Base-by-base conservation (phyloP, 2,113 vertebrate genomes). In the Atherinomorus stipes region DNA sequence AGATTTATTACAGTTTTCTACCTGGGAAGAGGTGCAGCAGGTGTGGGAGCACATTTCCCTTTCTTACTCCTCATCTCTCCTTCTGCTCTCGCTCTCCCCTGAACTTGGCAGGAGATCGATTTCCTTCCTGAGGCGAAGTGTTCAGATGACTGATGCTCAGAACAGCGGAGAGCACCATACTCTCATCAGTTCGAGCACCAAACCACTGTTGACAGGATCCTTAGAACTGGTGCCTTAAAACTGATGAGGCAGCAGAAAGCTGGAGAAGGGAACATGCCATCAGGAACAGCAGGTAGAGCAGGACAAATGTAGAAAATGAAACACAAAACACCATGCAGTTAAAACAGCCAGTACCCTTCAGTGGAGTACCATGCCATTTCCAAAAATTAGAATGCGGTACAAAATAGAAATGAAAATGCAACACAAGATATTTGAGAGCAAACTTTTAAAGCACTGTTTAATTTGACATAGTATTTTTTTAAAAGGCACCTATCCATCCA, bases 61-160 rank as follows among this genome's bases (percentile, higher is more conserved):
- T 64, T 65, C 49, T 38, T 53, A 73, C 77, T 63, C 51, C 66
- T 67, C 51, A 49, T 76, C 83, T 67, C 65, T 72, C 62, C 34
- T 7, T 21, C 84, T 80, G 64, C 40, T 51, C 67, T 64, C 23
- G 28, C 64, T 84, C 82, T 63, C 66, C 42, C 80, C 67, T 56
- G 70, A 83, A 83, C 76, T 71, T 91, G 90, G 87, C 88, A 88
- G 86, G 79, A 87, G 85, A 90, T 91, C 90, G 84, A 90, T 91
- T 90, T 89, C 70, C 74, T 84, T 90, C 88, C 88, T 63, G 80
- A 74, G 87, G 88, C 82, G 18, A 83, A 88, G 85, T 85, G 87
- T 85, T 89, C 80, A 71, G 76, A 91, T 90, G 88, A 91, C 80
- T 90, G 86, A 91, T 90, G 88, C 76, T 80, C 47, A 71, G 78